Conservation (phyloP, 2,797 vertebrate genomes). For the Peromyscus melanophrys region DNA sequence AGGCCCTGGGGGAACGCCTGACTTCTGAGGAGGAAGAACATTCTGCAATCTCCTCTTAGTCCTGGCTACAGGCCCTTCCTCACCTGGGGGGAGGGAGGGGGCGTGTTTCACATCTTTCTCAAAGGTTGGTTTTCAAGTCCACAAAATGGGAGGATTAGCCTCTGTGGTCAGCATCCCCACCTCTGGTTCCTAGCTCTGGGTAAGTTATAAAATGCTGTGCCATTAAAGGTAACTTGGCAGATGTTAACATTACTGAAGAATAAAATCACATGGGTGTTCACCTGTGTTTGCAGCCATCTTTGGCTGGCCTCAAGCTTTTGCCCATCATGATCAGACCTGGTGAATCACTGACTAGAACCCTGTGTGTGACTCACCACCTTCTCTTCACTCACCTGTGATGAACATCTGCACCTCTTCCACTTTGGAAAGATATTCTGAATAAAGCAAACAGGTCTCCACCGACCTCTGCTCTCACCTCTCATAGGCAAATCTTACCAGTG, state of each 20-base stretch:
- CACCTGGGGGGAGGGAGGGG: no score
- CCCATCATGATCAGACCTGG: no score
- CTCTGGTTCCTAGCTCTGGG: background rate
- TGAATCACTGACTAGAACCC: background rate
- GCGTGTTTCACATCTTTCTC: background rate
- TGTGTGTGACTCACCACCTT: no score
- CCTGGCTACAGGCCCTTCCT: background rate
- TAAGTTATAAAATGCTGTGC: background rate
- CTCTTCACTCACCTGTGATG: background rate
- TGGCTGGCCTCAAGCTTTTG: background rate
- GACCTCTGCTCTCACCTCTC: background rate
- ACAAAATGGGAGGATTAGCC: background rate
- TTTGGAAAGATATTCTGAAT: background rate
- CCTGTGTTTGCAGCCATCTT: background rate
- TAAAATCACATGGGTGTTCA: background rate
- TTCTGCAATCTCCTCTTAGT: background rate
- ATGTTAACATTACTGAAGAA: background rate
- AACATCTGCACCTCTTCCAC: background rate
- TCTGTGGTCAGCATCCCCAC: background rate
- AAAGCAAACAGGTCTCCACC: background rate
- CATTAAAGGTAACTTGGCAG: background rate
- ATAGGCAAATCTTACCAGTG: background rate
- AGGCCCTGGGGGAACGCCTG: fast-evolving
- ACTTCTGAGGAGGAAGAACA: background rate
- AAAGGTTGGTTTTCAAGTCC: background rate